Base-by-base conservation (phyloP, 2,113 vertebrate species). In the Hemicordylus capensis region DNA sequence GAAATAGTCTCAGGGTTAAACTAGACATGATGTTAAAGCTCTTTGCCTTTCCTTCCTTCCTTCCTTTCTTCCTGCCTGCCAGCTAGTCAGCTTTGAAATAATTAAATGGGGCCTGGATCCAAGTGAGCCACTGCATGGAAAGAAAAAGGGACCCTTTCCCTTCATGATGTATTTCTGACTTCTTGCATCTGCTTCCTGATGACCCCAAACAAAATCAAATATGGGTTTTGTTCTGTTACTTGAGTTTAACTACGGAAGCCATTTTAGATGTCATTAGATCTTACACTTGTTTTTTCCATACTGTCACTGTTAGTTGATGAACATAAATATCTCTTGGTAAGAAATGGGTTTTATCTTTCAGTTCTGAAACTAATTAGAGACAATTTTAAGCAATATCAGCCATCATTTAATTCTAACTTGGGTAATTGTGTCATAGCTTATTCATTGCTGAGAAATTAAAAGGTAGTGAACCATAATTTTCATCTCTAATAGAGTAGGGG, bases 331-430 rank as follows among this genome's bases (percentile, higher is more conserved):
- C 44, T 89, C 66, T 83, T 80, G 67, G 31, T 74, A 89, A 48
- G 79, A 93, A 81, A 85, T 37, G 11, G 11, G 14, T 58, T 82
- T 82, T 72, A 86, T 85, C 67, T 91, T 93, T 93, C 90, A 90
- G 26, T 4, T 1, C 46, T 46, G 80, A 31, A 54, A 89, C 56
- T 3, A 0, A n/a, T 83, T 87, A 54, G 66, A 54, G 75, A 78
- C 20, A 19, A 37, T 80, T 85, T 82, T 76, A 63, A 80, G 51
- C 0, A 0, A 5, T 90, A 91, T 84, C 46, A 87, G 28, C 46
- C 83, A 54, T 9, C 9, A 39, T 81, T 91, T 90, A 61, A 79
- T 90, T 86, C 39, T 85, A 85, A 85, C 14, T 79, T 9, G 87
- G 48, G 66, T 84, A 67, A 90, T 87, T 77, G 80, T 58, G 3